Evolutionary conservation across 2,113 vertebrate genomes (phyloP), one percentile per base, ranked within the genome.

Genomic region (Xiphophorus maculatus): DNA sequence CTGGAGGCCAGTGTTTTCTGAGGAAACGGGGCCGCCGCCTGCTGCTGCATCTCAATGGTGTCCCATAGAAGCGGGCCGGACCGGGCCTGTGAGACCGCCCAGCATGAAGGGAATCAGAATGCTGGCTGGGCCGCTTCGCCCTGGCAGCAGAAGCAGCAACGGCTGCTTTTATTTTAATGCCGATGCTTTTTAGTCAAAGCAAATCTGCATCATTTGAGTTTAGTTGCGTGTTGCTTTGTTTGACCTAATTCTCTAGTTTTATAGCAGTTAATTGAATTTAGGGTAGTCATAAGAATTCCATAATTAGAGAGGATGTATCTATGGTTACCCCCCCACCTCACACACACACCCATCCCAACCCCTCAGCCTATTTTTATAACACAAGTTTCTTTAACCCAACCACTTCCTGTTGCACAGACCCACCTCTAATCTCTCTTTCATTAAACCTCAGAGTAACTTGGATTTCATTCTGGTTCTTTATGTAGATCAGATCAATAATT

Each of bases 21-120:
- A 40, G 37, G 37, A 12, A 40, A 42, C 40, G 14, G 40, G 60
- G 37, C 63, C 61, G 62, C 77, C 63, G 83, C 73, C 69, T 32
- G 73, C 48, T 6, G 60, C 82, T 76, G 93, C 90, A 93, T 94
- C 76, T 87, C 87, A 94, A 95, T 93, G 91, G 84, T 76, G 68
- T 84, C 22, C 8, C 64, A 93, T 84, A 92, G 91, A 87, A 60
- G 84, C 13, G 11, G 25, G 69, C 37, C 10, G 30, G 66, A 69
- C 76, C 79, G 85, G 81, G 74, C 84, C 83, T 89, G 80, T 84
- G 85, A 86, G 74, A 71, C 48, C 76, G 81, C 61, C 13, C 37
- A 28, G 27, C n/a, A 0, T 79, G 74, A 87, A 90, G 85, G 87
- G 69, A 79, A 66, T 42, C 64, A 69, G 78, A 66, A 69, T 35